Evolutionary conservation across 2,888 invertebrate genomes (phyloP).

Genomic region (Drosophila ustulata): DNA sequence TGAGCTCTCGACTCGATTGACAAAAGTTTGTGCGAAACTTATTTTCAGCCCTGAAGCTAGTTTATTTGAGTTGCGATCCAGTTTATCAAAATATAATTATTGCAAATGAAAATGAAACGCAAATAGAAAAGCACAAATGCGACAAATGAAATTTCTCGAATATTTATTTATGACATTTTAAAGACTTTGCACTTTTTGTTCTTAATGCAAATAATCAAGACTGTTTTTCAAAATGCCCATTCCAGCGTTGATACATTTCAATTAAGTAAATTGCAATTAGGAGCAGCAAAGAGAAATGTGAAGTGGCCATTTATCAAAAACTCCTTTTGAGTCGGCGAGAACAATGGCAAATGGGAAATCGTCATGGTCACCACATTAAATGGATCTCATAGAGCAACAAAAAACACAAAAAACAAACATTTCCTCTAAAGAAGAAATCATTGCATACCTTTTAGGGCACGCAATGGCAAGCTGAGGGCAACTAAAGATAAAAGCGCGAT

Average conservation of each 20-base stretch:
- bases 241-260: neutral
- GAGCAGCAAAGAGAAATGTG: neutral
- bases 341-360: constrained; percentile 32
- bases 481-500: neutral
- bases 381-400: neutral
- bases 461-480: neutral
- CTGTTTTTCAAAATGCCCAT: neutral
- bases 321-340: constrained; percentile 21
- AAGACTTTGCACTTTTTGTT: neutral
- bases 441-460: constrained; percentile 32
- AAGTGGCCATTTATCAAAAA: neutral
- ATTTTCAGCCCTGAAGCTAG: neutral
- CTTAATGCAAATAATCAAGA: too few relatives aligned
- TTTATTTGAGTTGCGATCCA: neutral
- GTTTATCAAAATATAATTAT: neutral
- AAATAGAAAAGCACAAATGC: neutral
- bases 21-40: neutral
- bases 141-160: neutral
- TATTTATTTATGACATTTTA: neutral
- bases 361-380: constrained; percentile 5
- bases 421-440: constrained; percentile 4
- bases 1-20: neutral
- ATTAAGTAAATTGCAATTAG: constrained; percentile 16
- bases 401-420: neutral
- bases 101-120: neutral